Percentiles rank a stretch among this genome's conserved stretches.
phyloP scores from a whole-genome alignment of 2,797 vertebrate genomes.

The Anisognathus igniventris region DNA sequence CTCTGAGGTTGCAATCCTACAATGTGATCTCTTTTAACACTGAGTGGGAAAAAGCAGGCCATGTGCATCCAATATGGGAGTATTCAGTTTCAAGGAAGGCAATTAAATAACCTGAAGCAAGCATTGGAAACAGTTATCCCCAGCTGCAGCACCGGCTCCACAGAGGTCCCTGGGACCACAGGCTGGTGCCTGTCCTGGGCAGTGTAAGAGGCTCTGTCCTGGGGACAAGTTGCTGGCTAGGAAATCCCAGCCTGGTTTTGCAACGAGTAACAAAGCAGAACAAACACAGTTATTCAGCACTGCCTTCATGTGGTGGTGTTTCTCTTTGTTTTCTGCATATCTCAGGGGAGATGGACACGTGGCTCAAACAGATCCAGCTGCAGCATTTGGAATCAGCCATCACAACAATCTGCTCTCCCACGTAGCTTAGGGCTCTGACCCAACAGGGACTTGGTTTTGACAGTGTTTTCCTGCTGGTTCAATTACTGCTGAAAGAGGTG shows the following conservation, averaged over 20 bases:
- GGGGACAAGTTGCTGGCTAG: not conserved
- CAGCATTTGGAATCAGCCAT: not conserved
- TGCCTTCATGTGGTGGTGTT: not conserved
- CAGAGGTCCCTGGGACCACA: not conserved
- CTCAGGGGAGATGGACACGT: rapidly evolving
- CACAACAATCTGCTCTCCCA: not conserved
- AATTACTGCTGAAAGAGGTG: not conserved
- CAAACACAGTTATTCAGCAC: not conserved
- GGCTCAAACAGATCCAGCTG: not conserved
- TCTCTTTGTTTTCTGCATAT: not conserved
- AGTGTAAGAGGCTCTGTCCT: rapidly evolving
- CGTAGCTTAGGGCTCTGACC: not conserved
- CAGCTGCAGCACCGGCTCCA: rapidly evolving
- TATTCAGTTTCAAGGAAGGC: not conserved
- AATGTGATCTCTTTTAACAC: not conserved
- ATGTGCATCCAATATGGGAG: not conserved
- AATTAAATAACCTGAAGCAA: not conserved
- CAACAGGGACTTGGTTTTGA: not conserved
- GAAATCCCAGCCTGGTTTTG: not conserved
- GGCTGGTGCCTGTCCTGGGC: not conserved
- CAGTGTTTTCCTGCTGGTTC: not conserved
- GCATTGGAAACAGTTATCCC: not conserved
- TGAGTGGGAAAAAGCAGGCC: not conserved
- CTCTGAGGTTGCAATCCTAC: not conserved
- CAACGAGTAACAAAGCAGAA: not conserved